Percentiles rank a stretch among this genome's conserved stretches.
Evolutionary conservation across 1,140 invertebrate genomes (phyloP).

Genomic region (Apocrypta bakeri): DNA sequence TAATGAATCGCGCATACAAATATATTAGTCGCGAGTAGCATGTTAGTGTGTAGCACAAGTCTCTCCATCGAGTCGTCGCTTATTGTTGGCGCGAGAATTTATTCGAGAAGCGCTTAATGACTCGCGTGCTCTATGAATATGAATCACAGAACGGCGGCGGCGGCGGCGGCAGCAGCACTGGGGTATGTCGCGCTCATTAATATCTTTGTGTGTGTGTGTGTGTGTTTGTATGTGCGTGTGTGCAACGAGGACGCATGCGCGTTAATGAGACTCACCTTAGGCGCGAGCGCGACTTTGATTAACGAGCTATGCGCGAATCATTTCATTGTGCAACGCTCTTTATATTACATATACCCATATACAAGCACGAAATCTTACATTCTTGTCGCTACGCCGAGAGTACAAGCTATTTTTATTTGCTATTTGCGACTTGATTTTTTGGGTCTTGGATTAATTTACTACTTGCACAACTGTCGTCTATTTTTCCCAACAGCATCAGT

Average conservation of each 20-base stretch:
- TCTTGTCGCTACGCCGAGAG: neutral
- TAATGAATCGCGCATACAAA: too few relatives aligned
- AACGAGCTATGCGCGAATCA: slow-evolving; percentile 47
- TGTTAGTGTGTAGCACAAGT: too few relatives aligned
- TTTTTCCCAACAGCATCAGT: neutral
- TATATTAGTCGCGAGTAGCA: too few relatives aligned
- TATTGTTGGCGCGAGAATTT: slow-evolving; percentile 47
- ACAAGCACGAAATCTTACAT: too few relatives aligned
- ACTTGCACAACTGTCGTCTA: neutral
- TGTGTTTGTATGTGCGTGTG: slow-evolving; percentile 42
- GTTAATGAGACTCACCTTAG: slow-evolving; percentile 32
- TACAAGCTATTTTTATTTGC: neutral
- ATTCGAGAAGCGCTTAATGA: slow-evolving; percentile 14
- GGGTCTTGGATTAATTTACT: too few relatives aligned
- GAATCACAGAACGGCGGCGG: slow-evolving; percentile 36
- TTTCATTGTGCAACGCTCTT: neutral
- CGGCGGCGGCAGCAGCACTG: neutral
- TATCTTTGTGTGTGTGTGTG: slow-evolving; percentile 45
- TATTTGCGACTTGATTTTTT: too few relatives aligned
- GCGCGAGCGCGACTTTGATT: slow-evolving; percentile 56
- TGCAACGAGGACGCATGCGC: slow-evolving; percentile 39
- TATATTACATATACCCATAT: too few relatives aligned
- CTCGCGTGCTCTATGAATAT: slow-evolving; percentile 54
- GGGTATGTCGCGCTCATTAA: slow-evolving; percentile 17
- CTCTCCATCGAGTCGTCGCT: too few relatives aligned